Evolutionary conservation across 2,888 invertebrate genomes (phyloP).

Genomic region (Matsumyia berberina): DNA sequence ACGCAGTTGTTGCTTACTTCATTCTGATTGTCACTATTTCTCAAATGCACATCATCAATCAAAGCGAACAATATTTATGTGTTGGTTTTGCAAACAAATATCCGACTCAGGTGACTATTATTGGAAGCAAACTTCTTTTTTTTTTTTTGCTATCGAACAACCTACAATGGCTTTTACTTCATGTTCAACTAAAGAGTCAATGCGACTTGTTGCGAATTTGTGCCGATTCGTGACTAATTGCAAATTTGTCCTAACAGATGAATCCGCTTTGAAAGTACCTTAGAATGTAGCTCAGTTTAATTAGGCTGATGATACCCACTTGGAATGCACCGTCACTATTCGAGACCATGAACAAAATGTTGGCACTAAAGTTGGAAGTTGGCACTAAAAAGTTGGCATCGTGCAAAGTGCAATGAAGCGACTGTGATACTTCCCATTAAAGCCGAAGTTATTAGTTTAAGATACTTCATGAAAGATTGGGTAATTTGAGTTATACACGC

Average conservation of each 20-base stretch:
- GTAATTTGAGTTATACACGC: too few relatives aligned
- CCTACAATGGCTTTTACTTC: slow-evolving; percentile 12
- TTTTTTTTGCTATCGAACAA: slow-evolving; percentile 1
- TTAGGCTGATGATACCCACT: slow-evolving; percentile 15
- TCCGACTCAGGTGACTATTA: slow-evolving; percentile 19
- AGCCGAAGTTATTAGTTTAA: neutral
- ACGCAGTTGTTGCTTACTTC: slow-evolving; percentile 26
- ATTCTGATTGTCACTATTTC: slow-evolving; percentile 38
- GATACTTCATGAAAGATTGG: too few relatives aligned
- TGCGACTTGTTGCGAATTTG: slow-evolving; percentile 18
- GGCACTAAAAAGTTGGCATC: too few relatives aligned
- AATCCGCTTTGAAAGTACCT: slow-evolving; percentile 30
- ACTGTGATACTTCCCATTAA: slow-evolving; percentile 7
- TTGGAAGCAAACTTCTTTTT: slow-evolving; percentile 13
- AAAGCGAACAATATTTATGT: neutral
- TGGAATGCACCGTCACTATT: neutral
- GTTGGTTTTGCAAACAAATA: slow-evolving; percentile 9
- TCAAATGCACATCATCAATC: slow-evolving; percentile 25
- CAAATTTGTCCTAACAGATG: slow-evolving; percentile 35
- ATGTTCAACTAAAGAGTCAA: slow-evolving; percentile 6
- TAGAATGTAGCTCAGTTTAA: slow-evolving; percentile 33
- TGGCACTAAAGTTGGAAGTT: neutral
- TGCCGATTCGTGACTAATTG: slow-evolving; percentile 46
- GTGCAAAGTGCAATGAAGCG: slow-evolving; percentile 12
- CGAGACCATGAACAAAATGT: neutral